Percentiles rank a stretch among this genome's conserved stretches.
Conservation (phyloP, 2,888 invertebrate species). For the Drosophila quasianomalipes region DNA sequence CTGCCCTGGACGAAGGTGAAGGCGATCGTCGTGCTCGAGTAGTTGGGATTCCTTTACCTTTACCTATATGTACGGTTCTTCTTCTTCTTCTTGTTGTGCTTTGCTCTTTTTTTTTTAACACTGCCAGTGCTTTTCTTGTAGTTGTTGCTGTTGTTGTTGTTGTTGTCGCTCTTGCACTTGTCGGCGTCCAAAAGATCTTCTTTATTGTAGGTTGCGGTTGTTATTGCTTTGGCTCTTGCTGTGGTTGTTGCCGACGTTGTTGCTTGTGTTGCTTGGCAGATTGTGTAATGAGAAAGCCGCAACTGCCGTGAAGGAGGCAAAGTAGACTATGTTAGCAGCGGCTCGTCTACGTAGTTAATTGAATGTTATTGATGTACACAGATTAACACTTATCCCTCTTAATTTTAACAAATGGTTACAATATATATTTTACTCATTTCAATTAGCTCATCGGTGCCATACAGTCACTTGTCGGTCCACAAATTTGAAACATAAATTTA, state of each 20-base stretch:
- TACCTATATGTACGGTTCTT: slow-evolving; percentile 14
- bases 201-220: slow-evolving; percentile 46
- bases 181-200: slow-evolving; percentile 39
- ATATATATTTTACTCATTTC: not conserved
- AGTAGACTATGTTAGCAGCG: slow-evolving; percentile 2
- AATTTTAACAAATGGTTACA: slow-evolving; percentile 9
- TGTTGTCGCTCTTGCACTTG: slow-evolving; percentile 39
- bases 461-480: too few species aligned
- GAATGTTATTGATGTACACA: slow-evolving; percentile 23
- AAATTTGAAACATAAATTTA: not conserved
- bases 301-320: slow-evolving; percentile 6
- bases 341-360: slow-evolving; percentile 35
- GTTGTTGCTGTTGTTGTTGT: slow-evolving; percentile 29
- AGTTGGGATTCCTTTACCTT: slow-evolving; percentile 33
- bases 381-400: slow-evolving; percentile 21
- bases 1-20: slow-evolving; percentile 43
- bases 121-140: slow-evolving; percentile 14
- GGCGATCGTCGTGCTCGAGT: slow-evolving; percentile 41
- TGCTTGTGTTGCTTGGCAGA: slow-evolving; percentile 39
- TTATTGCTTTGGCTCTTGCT: slow-evolving; percentile 2
- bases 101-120: slow-evolving; percentile 15
- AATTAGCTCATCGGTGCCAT: not conserved
- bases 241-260: slow-evolving; percentile 5
- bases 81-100: slow-evolving; percentile 22
- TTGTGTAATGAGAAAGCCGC: slow-evolving; percentile 62